Conservation (phyloP, 2,888 invertebrate species). For the Trypoxylon attenuatum region DNA sequence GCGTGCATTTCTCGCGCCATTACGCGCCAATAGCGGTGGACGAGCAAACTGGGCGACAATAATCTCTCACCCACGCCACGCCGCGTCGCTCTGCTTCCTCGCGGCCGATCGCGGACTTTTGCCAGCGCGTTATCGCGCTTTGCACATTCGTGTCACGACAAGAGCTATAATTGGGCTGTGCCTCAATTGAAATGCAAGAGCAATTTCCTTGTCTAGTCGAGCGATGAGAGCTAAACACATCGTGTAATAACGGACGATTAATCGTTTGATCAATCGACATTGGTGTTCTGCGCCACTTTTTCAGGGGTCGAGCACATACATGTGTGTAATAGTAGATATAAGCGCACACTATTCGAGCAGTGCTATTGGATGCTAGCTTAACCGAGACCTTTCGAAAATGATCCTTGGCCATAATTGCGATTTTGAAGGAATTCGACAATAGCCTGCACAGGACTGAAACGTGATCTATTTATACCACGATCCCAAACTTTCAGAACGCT, state of each 20-base stretch:
- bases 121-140: too few relatives aligned
- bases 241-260: not conserved
- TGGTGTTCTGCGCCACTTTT: not conserved
- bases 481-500: slow-evolving; percentile 11
- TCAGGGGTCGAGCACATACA: not conserved
- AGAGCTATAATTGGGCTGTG: not conserved
- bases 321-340: too few relatives aligned
- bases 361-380: too few relatives aligned
- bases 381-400: too few relatives aligned
- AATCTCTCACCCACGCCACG: too few relatives aligned
- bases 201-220: not conserved
- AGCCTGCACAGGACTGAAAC: too few relatives aligned
- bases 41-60: not conserved
- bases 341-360: too few relatives aligned
- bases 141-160: not conserved
- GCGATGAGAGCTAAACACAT: not conserved
- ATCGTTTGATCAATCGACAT: not conserved
- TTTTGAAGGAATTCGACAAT: too few relatives aligned
- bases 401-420: too few relatives aligned
- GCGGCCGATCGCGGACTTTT: too few relatives aligned
- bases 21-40: not conserved
- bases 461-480: not conserved
- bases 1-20: not conserved
- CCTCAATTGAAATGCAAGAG: not conserved
- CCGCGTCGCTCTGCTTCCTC: too few relatives aligned